Evolutionary conservation across 1,140 invertebrate genomes (phyloP).

Genomic region (Triops longicaudatus): DNA sequence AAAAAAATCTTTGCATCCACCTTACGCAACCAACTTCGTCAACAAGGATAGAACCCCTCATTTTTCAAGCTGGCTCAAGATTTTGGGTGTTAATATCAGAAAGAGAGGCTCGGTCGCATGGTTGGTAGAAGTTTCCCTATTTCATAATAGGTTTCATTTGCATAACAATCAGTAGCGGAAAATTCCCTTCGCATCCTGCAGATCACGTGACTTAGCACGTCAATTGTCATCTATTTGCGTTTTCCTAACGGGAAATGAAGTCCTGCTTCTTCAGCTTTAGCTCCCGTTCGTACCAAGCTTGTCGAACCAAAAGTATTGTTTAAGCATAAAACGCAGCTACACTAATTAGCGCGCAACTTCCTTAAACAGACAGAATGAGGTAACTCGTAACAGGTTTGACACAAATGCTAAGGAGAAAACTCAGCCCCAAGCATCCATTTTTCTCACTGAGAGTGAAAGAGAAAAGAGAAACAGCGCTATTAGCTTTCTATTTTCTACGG

Average conservation of each 20-base stretch:
- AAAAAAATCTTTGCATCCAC: neutral
- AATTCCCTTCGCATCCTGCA: neutral
- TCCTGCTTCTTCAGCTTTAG: too few relatives aligned
- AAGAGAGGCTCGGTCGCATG: neutral
- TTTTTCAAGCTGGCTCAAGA: neutral
- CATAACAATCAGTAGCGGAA: neutral
- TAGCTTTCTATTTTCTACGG: neutral
- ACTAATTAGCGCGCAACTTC: neutral
- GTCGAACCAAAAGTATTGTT: too few relatives aligned
- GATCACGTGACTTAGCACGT: neutral
- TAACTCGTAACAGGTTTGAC: neutral
- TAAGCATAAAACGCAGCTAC: neutral
- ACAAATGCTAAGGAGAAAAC: neutral
- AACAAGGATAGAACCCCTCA: neutral
- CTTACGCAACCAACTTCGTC: neutral
- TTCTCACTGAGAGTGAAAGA: slow-evolving; percentile 2
- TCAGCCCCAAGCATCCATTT: neutral
- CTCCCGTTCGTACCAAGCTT: too few relatives aligned
- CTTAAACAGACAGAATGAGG: neutral
- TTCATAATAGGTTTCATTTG: neutral
- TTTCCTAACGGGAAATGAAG: neutral
- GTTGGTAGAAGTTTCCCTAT: neutral
- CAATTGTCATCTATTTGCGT: neutral
- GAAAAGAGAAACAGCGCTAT: neutral
- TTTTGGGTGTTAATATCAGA: neutral